These are phyloP conservation scores for Sebastes diaconus DNA, from an alignment of 2,797 vertebrate genomes.

Conservation along the genomic window DNA sequence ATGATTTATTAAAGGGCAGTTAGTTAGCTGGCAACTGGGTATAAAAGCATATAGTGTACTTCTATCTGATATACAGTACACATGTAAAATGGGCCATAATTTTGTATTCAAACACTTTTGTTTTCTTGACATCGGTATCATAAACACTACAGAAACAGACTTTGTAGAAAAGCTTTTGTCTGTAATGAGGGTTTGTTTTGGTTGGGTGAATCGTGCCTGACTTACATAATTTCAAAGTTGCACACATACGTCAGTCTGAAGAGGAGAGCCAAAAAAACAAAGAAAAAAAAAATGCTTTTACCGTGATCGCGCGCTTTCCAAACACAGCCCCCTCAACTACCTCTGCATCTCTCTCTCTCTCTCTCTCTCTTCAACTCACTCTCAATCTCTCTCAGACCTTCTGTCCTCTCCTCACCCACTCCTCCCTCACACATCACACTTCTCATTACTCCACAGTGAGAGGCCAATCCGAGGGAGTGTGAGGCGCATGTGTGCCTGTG, in stretches of 20 bases:
- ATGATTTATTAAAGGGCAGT: too few relatives aligned
- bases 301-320: conserved; percentile 41
- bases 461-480: conserved; percentile 63
- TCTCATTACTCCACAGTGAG: conserved; percentile 66
- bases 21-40: too few relatives aligned
- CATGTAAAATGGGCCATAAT: too few relatives aligned
- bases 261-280: conserved; percentile 34
- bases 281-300: conserved; percentile 23
- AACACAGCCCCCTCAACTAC: conserved; percentile 69
- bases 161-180: too few relatives aligned
- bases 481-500: not conserved
- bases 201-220: conserved; percentile 56
- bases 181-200: conserved; percentile 60
- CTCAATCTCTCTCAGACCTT: conserved; percentile 63
- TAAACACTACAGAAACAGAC: too few relatives aligned
- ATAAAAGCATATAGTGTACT: too few relatives aligned
- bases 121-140: too few relatives aligned
- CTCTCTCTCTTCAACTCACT: conserved; percentile 35
- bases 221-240: conserved; percentile 61
- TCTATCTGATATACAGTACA: too few relatives aligned
- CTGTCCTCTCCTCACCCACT: conserved; percentile 72
- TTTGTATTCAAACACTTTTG: too few relatives aligned
- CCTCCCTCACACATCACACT: conserved; percentile 72
- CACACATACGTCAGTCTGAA: conserved; percentile 47
- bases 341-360: conserved; percentile 54